Evolutionary conservation across 2,113 vertebrate species (phyloP).

Genomic region (Lates calcarifer): DNA sequence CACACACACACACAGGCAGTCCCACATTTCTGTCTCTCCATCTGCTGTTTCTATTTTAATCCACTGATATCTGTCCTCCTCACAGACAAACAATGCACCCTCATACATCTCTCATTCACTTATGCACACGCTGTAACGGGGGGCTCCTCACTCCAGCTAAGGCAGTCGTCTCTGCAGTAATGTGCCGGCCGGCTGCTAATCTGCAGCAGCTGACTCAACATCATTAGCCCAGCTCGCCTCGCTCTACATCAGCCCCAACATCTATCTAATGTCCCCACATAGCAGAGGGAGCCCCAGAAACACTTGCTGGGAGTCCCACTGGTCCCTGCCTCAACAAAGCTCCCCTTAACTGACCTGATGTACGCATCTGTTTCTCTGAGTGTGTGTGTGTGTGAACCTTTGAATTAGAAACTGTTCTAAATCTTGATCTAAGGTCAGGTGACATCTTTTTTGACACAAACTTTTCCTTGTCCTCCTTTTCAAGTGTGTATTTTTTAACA

Average conservation of each 20-base stretch:
- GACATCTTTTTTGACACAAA: neutral
- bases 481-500: neutral
- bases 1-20: slow-evolving; percentile 28
- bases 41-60: slow-evolving; percentile 38
- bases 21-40: slow-evolving; percentile 26
- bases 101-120: slow-evolving; percentile 11
- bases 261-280: slow-evolving; percentile 72
- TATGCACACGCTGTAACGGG: slow-evolving; percentile 6
- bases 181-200: slow-evolving; percentile 77
- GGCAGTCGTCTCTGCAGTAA: slow-evolving; percentile 69
- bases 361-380: slow-evolving; percentile 23
- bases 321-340: slow-evolving; percentile 51
- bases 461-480: neutral
- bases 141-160: slow-evolving; percentile 53
- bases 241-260: slow-evolving; percentile 67
- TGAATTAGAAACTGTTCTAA: neutral
- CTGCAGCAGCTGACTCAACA: slow-evolving; percentile 82
- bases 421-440: neutral
- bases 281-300: slow-evolving; percentile 51
- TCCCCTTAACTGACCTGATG: slow-evolving; percentile 50
- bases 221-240: slow-evolving; percentile 73
- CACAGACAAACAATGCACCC: slow-evolving; percentile 9
- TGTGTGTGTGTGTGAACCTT: slow-evolving; percentile 24
- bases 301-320: slow-evolving; percentile 29
- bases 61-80: slow-evolving; percentile 19